phyloP scores from a whole-genome alignment of 2,797 vertebrate genomes.

The Alcedo quadribrachys region DNA sequence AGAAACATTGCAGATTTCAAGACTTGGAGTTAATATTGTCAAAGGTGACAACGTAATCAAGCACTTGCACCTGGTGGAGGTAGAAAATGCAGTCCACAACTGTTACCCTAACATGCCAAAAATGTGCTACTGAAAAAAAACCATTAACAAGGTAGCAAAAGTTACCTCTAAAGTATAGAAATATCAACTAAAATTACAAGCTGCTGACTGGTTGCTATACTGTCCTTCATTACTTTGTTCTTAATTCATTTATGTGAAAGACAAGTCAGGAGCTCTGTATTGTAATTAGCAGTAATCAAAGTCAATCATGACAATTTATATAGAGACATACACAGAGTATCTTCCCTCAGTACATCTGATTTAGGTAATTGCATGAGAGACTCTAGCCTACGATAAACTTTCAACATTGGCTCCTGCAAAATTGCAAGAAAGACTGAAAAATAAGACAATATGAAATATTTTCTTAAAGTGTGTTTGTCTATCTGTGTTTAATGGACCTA shows the following conservation, averaged over 20 bases:
- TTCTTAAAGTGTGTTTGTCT: not conserved
- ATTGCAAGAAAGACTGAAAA: not conserved
- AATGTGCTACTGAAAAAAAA: not conserved
- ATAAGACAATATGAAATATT: not conserved
- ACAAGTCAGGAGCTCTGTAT: not conserved
- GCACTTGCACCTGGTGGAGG: not conserved
- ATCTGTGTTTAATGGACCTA: not conserved
- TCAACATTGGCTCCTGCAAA: not conserved
- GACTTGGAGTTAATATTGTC: not conserved
- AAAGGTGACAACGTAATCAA: not conserved
- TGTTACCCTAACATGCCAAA: accelerated
- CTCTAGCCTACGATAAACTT: not conserved
- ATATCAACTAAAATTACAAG: not conserved
- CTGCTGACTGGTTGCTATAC: not conserved
- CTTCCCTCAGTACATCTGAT: not conserved
- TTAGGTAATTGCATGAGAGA: not conserved
- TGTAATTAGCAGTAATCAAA: not conserved
- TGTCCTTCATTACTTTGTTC: not conserved
- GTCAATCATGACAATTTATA: not conserved
- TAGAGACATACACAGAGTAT: not conserved
- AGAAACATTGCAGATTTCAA: not conserved
- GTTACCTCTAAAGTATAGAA: not conserved
- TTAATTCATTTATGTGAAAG: not conserved
- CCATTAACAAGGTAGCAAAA: not conserved
- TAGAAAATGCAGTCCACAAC: not conserved